These are phyloP conservation scores for Chaetodon trifascialis DNA, from an alignment of 2,113 vertebrate genomes.

Conservation along the genomic window DNA sequence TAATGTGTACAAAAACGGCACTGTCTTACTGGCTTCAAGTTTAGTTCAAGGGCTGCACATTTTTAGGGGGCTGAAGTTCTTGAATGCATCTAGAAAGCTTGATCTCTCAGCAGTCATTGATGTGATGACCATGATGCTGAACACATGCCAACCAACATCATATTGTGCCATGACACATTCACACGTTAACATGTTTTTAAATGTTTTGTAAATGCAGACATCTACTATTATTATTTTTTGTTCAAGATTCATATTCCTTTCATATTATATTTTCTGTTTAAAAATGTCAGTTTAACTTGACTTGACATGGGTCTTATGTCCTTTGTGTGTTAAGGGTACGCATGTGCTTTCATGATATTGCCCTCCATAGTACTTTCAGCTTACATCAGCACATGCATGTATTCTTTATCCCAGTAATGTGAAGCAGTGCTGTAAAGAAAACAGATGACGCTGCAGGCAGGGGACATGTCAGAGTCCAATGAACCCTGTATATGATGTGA, in stretches of 20 bases:
- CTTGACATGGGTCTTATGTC: neutral
- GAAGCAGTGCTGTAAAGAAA: constrained; percentile 1
- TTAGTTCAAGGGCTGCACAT: neutral
- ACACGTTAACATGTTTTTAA: neutral
- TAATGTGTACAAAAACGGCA: no score
- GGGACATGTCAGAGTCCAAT: neutral
- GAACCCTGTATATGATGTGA: neutral
- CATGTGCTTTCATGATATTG: neutral
- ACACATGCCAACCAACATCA: neutral
- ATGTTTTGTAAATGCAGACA: neutral
- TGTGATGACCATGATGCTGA: neutral
- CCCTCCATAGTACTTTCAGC: constrained; percentile 13
- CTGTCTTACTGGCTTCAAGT: neutral
- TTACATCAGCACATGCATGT: constrained; percentile 39
- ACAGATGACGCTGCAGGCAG: constrained; percentile 30
- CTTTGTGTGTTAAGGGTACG: constrained; percentile 1
- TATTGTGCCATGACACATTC: neutral
- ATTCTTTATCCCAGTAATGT: neutral
- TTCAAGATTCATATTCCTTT: neutral
- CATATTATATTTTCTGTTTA: neutral
- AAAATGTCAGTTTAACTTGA: neutral
- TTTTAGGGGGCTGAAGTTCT: neutral
- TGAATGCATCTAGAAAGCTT: no score
- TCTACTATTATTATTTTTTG: neutral
- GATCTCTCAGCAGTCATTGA: neutral